A percentile compares a stretch with the other conserved stretches of the same genome.
These are phyloP conservation scores for Nasua narica DNA, from an alignment of 2,797 vertebrate species.

Conservation along the genomic window DNA sequence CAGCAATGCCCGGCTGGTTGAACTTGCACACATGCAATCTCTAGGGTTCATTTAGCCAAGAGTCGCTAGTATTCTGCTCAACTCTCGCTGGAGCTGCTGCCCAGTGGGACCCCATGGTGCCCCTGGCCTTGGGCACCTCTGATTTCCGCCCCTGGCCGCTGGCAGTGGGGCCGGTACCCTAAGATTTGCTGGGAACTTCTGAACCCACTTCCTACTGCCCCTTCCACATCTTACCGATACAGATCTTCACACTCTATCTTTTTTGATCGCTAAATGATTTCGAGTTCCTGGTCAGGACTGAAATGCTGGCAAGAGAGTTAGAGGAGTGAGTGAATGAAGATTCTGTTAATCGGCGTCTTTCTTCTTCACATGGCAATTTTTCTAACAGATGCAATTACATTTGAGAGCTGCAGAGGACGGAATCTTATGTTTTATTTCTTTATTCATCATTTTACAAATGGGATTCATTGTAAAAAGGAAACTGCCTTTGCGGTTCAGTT, in stretches of 20 bases:
- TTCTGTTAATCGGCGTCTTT: constrained; percentile 38
- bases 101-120: neutral
- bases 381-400: constrained; percentile 71
- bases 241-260: constrained; percentile 27
- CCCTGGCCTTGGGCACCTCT: neutral
- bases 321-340: constrained; percentile 43
- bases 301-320: constrained; percentile 56
- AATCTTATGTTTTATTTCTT: constrained; percentile 67
- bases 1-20: neutral
- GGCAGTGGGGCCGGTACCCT: neutral
- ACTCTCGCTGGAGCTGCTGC: neutral
- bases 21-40: neutral
- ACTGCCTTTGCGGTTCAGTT: constrained; percentile 62
- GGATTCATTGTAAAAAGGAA: constrained; percentile 60
- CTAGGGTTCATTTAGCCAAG: neutral
- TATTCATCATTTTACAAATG: constrained; percentile 70
- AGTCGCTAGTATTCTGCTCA: neutral
- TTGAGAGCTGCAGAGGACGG: constrained; percentile 51
- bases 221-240: neutral
- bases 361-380: constrained; percentile 67
- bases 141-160: neutral
- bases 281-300: constrained; percentile 53
- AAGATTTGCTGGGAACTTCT: neutral
- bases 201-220: neutral
- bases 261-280: constrained; percentile 44